phyloP scores from a whole-genome alignment of 37 sponge, comb jelly and placozoan genomes.

The Dysidea cf. avara region DNA sequence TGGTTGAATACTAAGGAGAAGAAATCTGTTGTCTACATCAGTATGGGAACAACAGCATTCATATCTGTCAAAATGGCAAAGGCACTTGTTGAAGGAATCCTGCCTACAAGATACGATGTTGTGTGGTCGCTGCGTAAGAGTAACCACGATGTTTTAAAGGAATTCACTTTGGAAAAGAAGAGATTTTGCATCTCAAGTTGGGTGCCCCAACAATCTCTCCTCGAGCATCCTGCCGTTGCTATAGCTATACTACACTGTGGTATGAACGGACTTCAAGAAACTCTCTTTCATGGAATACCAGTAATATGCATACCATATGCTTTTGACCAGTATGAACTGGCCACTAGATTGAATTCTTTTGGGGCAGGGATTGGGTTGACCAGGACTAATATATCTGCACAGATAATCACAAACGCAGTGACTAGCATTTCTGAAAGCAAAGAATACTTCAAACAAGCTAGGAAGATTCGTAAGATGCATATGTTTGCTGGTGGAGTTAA shows the following conservation, averaged over 20 bases:
- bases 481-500: too few species aligned
- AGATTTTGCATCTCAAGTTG: slow-evolving; percentile 6
- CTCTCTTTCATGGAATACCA: slow-evolving; percentile 14
- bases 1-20: slow-evolving; percentile 23
- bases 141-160: slow-evolving; percentile 2
- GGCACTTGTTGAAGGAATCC: not conserved
- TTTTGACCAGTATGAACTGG: slow-evolving; percentile 5
- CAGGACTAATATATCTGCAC: too few species aligned
- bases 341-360: not conserved
- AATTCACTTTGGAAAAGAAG: not conserved
- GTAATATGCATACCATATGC: slow-evolving; percentile 25
- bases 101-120: slow-evolving; percentile 3
- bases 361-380: slow-evolving; percentile 11
- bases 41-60: slow-evolving; percentile 28
- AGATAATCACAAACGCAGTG: too few species aligned
- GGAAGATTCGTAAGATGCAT: too few species aligned
- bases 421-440: too few species aligned
- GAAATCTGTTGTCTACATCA: slow-evolving; percentile 18
- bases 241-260: slow-evolving; percentile 41
- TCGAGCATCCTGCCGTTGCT: slow-evolving; percentile 8
- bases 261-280: slow-evolving; percentile 25
- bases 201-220: slow-evolving; percentile 23
- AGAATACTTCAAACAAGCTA: too few species aligned
- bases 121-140: slow-evolving; percentile 25
- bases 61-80: not conserved